Evolutionary conservation across 2,113 vertebrate species (phyloP), one percentile per base, ranked within the genome.

Genomic region (Columba janthina): DNA sequence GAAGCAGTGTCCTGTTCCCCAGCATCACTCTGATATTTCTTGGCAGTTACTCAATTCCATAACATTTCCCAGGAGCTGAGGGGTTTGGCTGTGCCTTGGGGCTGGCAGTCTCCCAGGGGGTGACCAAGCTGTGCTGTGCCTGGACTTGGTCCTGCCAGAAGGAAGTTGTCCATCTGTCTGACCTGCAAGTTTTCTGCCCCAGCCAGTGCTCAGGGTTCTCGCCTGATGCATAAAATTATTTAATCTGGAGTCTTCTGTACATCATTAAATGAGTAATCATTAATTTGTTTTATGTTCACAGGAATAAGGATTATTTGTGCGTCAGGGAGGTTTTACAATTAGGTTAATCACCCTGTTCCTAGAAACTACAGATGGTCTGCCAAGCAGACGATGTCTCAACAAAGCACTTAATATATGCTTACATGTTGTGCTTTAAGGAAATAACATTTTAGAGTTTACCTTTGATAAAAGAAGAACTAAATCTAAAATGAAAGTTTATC

Each of bases 1-100:
- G 60, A 28, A 48, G 40, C 10, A 8, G 9, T 0, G 0, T 46
- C 57, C 25, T 1, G 0, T 56, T 61, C 26, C 46, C 22, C 11
- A 51, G 61, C 32, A 44, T 36, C 1, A 0, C 15, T 4, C 31
- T 51, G 67, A 29, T 51, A 32, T 65, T 28, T 48, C 9, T 26
- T 65, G 11, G 5, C 16, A 60, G 4, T 22, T 48, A 16, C 32
- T 71, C 51, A n/a, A 1, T 60, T 50, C 21, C 0, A 0, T 83
- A 72, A 78, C 11, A 4, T 21, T 50, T 84, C 53, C 66, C 40
- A 67, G 73, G 73, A 66, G 9, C 53, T 25, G 31, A 54, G 40
- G 18, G 40, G 21, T 48, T 73, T 0, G 1, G 38, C 3, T 1
- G 12, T 73, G 21, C 48, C 22, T 48, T 0, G 0, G 54, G 38